Evolutionary conservation across 1,140 invertebrate species (phyloP).

Genomic region (Drosophila biarmipes): DNA sequence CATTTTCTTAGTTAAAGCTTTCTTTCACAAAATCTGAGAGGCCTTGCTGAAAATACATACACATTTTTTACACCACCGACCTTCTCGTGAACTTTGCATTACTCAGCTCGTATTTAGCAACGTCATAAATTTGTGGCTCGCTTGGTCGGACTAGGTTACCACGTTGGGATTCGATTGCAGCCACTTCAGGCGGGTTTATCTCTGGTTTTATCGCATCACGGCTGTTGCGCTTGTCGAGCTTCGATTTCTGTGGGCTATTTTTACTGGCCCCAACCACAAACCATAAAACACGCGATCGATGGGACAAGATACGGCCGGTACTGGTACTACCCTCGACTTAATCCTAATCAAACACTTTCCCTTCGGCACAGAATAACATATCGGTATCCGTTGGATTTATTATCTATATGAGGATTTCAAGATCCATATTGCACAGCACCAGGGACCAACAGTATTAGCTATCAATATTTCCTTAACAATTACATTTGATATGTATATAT

Average conservation of each 20-base stretch:
- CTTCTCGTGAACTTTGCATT: conserved; percentile 19
- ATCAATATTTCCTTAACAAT: too few relatives aligned
- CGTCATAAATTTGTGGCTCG: conserved; percentile 20
- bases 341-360: conserved; percentile 26
- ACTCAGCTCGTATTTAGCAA: conserved; percentile 17
- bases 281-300: conserved; percentile 55
- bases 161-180: conserved; percentile 33
- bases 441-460: too few relatives aligned
- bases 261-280: conserved; percentile 31
- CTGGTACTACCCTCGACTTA: conserved; percentile 16
- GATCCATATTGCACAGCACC: too few relatives aligned
- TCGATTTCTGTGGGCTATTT: conserved; percentile 45
- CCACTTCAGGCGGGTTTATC: conserved; percentile 32
- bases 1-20: not conserved
- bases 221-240: conserved; percentile 38
- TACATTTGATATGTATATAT: too few relatives aligned
- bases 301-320: conserved; percentile 9
- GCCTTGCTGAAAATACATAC: conserved; percentile 9
- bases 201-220: conserved; percentile 33
- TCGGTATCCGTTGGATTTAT: not conserved
- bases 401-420: not conserved
- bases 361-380: not conserved
- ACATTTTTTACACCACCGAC: conserved; percentile 2
- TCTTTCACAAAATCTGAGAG: not conserved
- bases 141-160: conserved; percentile 10